Evolutionary conservation across 2,888 invertebrate genomes (phyloP).

Genomic region (Hedya salicella): DNA sequence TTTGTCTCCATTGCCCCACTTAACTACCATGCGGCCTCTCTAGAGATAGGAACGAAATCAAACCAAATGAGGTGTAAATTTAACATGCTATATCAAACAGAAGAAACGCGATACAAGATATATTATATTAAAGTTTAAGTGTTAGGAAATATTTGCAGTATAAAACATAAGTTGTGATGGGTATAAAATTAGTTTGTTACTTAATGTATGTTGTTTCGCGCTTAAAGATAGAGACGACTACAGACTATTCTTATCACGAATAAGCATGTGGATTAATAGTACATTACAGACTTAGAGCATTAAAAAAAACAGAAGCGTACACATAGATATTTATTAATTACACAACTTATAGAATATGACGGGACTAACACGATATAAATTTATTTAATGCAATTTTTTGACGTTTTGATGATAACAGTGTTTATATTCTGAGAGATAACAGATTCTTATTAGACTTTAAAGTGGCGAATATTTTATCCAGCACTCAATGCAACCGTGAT

Average conservation of each 20-base stretch:
- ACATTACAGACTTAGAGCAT: not conserved
- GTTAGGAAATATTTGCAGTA: constrained; percentile 8
- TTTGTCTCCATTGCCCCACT: constrained; percentile 81
- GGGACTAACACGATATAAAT: too few relatives aligned
- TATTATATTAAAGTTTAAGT: not conserved
- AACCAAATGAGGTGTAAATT: constrained; percentile 72
- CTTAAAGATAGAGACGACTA: constrained; percentile 12
- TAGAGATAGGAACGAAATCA: constrained; percentile 71
- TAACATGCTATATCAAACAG: constrained; percentile 64
- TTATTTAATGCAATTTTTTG: too few relatives aligned
- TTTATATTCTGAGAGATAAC: too few relatives aligned
- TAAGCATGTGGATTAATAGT: not conserved
- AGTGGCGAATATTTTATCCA: too few relatives aligned
- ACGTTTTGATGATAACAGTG: too few relatives aligned
- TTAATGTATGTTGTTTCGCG: constrained; percentile 35
- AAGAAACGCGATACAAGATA: constrained; percentile 30
- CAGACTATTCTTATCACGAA: constrained; percentile 24
- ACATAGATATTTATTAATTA: too few relatives aligned
- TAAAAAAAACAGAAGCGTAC: not conserved
- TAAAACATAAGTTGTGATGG: not conserved
- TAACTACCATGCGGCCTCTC: constrained; percentile 84
- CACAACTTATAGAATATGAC: too few relatives aligned
- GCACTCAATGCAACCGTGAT: too few relatives aligned
- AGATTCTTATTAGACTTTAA: too few relatives aligned
- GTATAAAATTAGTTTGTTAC: constrained; percentile 6